Base-by-base conservation (phyloP, 2,888 invertebrate genomes). In the Tupiocoris notatus region DNA sequence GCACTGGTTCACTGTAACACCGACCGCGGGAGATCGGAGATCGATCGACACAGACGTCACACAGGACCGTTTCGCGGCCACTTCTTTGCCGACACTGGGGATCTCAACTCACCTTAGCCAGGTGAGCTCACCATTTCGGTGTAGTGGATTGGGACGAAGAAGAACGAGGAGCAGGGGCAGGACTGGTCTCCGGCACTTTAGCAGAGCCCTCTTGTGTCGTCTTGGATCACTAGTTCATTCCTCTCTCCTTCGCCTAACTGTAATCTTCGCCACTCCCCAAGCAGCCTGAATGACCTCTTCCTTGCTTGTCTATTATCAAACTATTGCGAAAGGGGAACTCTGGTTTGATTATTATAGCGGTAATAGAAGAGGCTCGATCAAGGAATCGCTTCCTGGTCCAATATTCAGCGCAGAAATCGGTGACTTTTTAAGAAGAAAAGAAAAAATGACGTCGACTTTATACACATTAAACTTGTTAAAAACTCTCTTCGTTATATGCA, bases 181-280 rank as follows among this genome's bases (percentile, higher is more conserved):
- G 59, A 59, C 6, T 6, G 59, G n/a, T n/a, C n/a, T n/a, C n/a
- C n/a, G n/a, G n/a, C n/a, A n/a, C 59, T 20, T 22, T 18, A 20
- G 17, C 54, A 63, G 63, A 39, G 73, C 73, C 7, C 62, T 54
- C 63, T 63, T 17, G 39, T 62, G 25, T 62, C 73, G 12, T 54
- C 73, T 39, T 67, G 22, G 18, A 25, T 20, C 63, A 39, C n/a
- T 22, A 2, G 21, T 54, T 54, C 54, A 59, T 57, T 24, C 70
- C 39, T 39, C 6, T 7, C n/a, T 3, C 39, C 39, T 39, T 39
- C 6, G 57, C 59, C 70, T 70, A 70, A 70, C 70, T 70, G 70
- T 70, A 67, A 23, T 17, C 25, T 54, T 73, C 62, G 73, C 73
- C 73, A 62, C 73, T 73, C 73, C 73, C 73, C 62, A 61, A 70